Percentiles rank a stretch among this genome's conserved stretches.
phyloP scores from a whole-genome alignment of 2,888 invertebrate species.

The Tiliacea citrago region DNA sequence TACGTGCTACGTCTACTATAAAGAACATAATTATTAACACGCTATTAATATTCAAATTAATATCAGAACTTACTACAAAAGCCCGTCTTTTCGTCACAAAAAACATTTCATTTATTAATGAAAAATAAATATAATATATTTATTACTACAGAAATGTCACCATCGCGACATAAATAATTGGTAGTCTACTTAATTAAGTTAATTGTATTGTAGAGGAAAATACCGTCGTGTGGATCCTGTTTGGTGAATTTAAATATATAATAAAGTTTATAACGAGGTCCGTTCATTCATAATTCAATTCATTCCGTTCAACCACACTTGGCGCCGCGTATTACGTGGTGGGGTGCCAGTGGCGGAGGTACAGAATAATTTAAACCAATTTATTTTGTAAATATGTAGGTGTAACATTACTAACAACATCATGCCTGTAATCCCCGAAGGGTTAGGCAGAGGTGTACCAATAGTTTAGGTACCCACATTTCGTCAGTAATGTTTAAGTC shows the following conservation, averaged over 20 bases:
- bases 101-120: constrained; percentile 40
- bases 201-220: constrained; percentile 53
- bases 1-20: neutral
- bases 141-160: constrained; percentile 47
- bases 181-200: constrained; percentile 42
- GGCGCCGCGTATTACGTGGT: constrained; percentile 58
- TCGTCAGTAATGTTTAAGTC: too few species aligned
- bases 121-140: constrained; percentile 35
- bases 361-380: neutral
- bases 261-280: constrained; percentile 48
- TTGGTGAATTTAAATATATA: constrained; percentile 52
- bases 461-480: too few species aligned
- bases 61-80: constrained; percentile 12
- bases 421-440: too few species aligned
- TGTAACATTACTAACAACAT: neutral
- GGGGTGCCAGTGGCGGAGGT: constrained; percentile 40
- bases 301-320: too few species aligned
- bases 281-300: constrained; percentile 69
- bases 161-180: constrained; percentile 22
- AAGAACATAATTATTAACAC: neutral
- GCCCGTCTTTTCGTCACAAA: constrained; percentile 29
- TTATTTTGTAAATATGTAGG: neutral
- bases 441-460: too few species aligned
- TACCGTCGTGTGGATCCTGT: constrained; percentile 59
- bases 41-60: constrained; percentile 21